phyloP scores from a whole-genome alignment of 2,888 invertebrate genomes.

The Drosophila picticornis region DNA sequence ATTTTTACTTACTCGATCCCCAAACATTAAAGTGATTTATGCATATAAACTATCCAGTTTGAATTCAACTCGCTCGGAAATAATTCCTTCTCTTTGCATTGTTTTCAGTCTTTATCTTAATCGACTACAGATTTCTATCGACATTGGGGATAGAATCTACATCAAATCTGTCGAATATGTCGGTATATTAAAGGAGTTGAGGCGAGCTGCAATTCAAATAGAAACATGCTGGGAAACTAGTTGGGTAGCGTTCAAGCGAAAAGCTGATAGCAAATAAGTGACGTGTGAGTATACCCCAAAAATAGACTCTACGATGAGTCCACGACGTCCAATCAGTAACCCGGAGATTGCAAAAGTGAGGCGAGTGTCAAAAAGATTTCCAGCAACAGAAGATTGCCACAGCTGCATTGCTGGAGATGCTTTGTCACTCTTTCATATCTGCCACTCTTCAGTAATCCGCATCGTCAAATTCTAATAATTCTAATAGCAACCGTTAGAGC shows the following conservation, averaged over 20 bases:
- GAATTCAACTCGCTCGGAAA: too few species aligned
- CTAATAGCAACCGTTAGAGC: conserved; percentile 22
- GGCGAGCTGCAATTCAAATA: conserved; percentile 16
- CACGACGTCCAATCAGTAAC: background rate
- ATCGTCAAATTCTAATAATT: conserved; percentile 1
- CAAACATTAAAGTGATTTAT: too few species aligned
- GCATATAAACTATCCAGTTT: too few species aligned
- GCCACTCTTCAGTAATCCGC: background rate
- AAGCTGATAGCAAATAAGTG: conserved; percentile 69
- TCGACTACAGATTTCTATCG: too few species aligned
- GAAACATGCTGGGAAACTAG: conserved; percentile 61
- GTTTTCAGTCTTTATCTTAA: background rate
- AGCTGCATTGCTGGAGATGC: conserved; percentile 25
- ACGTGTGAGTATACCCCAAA: conserved; percentile 51
- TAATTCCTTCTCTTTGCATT: too few species aligned
- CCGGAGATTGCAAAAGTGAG: conserved; percentile 10
- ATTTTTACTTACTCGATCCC: too few species aligned
- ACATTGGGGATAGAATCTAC: too few species aligned
- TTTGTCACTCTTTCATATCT: background rate
- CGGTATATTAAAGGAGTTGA: conserved; percentile 10
- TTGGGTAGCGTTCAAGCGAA: conserved; percentile 56
- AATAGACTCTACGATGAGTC: conserved; percentile 10
- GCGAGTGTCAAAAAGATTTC: conserved; percentile 61
- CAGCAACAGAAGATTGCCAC: conserved; percentile 55
- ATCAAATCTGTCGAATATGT: too few species aligned